phyloP scores from a whole-genome alignment of 2,888 invertebrate species.

The Megamerina dolium region DNA sequence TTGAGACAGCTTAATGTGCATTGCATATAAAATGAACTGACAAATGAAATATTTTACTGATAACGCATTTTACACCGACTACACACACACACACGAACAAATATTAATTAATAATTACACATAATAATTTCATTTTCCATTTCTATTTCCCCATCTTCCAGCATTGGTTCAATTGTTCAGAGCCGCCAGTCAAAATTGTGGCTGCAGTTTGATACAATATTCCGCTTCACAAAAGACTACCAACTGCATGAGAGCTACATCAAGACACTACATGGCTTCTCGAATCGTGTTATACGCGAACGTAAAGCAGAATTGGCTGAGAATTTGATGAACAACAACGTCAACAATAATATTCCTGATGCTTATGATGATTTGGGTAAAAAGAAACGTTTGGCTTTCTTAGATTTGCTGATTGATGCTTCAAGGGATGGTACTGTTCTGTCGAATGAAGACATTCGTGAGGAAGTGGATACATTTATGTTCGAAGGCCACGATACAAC shows the following conservation, averaged over 20 bases:
- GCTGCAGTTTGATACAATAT: conserved; percentile 58
- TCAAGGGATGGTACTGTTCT: conserved; percentile 51
- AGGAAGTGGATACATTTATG: conserved; percentile 63
- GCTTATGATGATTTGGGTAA: conserved; percentile 45
- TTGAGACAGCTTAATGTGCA: no score
- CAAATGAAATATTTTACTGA: conserved; percentile 13
- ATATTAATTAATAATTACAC: no score
- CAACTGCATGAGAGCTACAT: conserved; percentile 52
- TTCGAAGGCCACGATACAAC: conserved; percentile 55
- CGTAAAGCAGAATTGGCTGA: conserved; percentile 46
- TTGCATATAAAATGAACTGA: conserved; percentile 12
- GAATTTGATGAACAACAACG: conserved; percentile 34
- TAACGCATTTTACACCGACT: conserved; percentile 4
- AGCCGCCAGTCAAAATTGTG: conserved; percentile 57
- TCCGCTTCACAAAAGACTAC: conserved; percentile 53
- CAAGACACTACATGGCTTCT: conserved; percentile 50
- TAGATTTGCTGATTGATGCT: conserved; percentile 55
- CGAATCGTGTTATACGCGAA: conserved; percentile 52
- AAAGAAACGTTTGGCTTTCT: conserved; percentile 55
- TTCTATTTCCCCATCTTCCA: conserved; percentile 23
- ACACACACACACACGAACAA: conserved; percentile 7
- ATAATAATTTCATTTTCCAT: no score
- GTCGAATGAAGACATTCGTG: conserved; percentile 52
- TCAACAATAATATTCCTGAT: conserved; percentile 31
- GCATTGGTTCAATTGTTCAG: conserved; percentile 53